Conservation (phyloP, 2,797 vertebrate genomes). For the Diglossa cyanea region DNA sequence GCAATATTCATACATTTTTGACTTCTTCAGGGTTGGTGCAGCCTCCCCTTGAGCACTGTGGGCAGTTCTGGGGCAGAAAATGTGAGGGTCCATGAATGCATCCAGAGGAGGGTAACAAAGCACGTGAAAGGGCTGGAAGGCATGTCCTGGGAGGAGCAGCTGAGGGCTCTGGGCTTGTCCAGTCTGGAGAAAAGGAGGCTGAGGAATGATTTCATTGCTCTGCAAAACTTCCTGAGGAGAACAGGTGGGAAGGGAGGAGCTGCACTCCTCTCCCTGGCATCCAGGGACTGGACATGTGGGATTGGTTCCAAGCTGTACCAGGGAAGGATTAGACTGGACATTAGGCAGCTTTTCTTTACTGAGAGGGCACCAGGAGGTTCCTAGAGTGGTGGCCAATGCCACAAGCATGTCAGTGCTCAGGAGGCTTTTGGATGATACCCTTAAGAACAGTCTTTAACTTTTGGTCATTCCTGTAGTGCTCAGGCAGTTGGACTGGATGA, state of each 20-base stretch:
- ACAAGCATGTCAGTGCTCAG: background rate
- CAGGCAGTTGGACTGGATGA: background rate
- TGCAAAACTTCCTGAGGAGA: background rate
- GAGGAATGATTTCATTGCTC: background rate
- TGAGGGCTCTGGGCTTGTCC: background rate
- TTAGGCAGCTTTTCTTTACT: background rate
- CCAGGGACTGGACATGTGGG: rapidly evolving
- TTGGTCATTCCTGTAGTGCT: background rate
- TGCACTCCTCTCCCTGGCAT: background rate
- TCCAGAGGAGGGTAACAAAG: background rate
- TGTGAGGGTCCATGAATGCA: rapidly evolving
- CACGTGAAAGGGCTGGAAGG: rapidly evolving
- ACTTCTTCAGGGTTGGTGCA: background rate
- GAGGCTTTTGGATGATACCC: background rate
- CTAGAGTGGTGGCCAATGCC: background rate
- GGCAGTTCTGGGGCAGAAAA: background rate
- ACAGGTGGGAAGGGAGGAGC: background rate
- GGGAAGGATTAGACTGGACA: background rate
- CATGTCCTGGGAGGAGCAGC: background rate
- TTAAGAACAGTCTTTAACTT: background rate
- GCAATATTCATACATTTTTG: background rate
- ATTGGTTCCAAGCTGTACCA: background rate
- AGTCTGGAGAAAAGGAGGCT: background rate
- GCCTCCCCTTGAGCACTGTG: background rate
- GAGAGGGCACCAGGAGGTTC: background rate